A percentile compares a stretch with the other conserved stretches of the same genome.
These are phyloP conservation scores for Acrocera orbiculus DNA, from an alignment of 2,888 invertebrate species.

Conservation along the genomic window DNA sequence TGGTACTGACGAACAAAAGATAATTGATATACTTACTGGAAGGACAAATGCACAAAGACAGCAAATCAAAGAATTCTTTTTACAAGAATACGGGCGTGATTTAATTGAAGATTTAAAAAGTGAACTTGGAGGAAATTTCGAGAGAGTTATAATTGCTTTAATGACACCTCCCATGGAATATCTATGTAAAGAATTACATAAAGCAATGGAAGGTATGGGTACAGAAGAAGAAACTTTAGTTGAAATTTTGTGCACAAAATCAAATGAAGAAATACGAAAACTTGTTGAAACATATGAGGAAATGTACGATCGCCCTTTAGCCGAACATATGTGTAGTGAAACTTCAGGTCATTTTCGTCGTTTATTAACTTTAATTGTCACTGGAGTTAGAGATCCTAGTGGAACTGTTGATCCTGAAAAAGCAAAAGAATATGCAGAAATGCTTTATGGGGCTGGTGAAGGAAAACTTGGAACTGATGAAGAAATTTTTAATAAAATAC, in stretches of 20 bases:
- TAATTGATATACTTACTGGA: conserved; percentile 49
- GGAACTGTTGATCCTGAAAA: conserved; percentile 39
- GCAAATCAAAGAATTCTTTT: conserved; percentile 43
- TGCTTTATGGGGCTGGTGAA: conserved; percentile 48
- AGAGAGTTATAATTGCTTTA: conserved; percentile 51
- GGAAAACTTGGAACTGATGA: conserved; percentile 52
- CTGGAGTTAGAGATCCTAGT: conserved; percentile 44
- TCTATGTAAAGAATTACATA: conserved; percentile 51
- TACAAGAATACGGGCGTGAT: conserved; percentile 39
- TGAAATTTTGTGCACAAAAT: conserved; percentile 53
- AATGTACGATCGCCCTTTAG: conserved; percentile 45
- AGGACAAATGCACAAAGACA: conserved; percentile 53
- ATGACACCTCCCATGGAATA: conserved; percentile 49
- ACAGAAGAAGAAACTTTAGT: conserved; percentile 56
- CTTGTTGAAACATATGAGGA: conserved; percentile 44
- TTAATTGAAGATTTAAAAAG: conserved; percentile 49
- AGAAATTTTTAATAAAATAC: conserved; percentile 46
- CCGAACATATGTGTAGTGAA: conserved; percentile 56
- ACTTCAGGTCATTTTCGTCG: conserved; percentile 60
- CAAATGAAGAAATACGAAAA: conserved; percentile 43
- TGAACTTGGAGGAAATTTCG: conserved; percentile 57
- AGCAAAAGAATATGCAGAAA: conserved; percentile 52
- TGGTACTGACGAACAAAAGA: conserved; percentile 53
- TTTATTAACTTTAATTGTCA: conserved; percentile 50
- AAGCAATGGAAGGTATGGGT: conserved; percentile 55